A percentile compares a stretch with the other conserved stretches of the same genome.
Conservation (phyloP, 2,797 vertebrate genomes). For the Sebastes jordani region DNA sequence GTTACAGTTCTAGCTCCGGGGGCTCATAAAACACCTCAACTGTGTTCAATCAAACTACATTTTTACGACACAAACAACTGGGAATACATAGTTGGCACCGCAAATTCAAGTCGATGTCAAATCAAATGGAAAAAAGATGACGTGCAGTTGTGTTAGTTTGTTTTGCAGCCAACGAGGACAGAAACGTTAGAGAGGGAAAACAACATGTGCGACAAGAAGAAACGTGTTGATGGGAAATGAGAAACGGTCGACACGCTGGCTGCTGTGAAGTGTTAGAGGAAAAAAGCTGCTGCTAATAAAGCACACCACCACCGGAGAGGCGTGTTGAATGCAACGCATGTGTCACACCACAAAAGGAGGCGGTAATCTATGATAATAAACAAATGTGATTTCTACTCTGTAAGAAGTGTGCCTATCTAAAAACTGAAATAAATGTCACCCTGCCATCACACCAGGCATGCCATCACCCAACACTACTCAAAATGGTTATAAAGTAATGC, state of each 20-base stretch:
- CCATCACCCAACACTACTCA: constrained; percentile 9
- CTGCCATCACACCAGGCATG: constrained; percentile 9
- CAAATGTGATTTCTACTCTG: not conserved
- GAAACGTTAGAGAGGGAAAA: constrained; percentile 5
- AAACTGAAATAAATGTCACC: not conserved
- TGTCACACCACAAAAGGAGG: not conserved
- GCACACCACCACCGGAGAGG: constrained; percentile 31
- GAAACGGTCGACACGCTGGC: constrained; percentile 5
- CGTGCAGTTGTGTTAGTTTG: constrained; percentile 40
- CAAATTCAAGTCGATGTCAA: not conserved
- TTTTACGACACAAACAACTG: not conserved
- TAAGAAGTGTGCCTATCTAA: not conserved
- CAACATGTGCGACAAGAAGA: constrained; percentile 15
- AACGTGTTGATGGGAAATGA: constrained; percentile 9
- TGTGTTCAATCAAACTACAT: not conserved
- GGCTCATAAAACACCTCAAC: constrained; percentile 4
- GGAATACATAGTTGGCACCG: not conserved
- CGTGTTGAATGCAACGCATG: not conserved
- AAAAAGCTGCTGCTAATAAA: constrained; percentile 24
- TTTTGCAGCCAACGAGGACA: constrained; percentile 2
- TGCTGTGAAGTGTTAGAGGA: constrained; percentile 35
- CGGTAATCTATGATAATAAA: not conserved
- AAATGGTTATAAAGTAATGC: not conserved
- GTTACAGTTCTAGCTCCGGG: constrained; percentile 6
- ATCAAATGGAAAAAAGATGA: not conserved